These are phyloP conservation scores for Sander vitreus DNA, from an alignment of 2,113 vertebrate genomes.

Conservation along the genomic window DNA sequence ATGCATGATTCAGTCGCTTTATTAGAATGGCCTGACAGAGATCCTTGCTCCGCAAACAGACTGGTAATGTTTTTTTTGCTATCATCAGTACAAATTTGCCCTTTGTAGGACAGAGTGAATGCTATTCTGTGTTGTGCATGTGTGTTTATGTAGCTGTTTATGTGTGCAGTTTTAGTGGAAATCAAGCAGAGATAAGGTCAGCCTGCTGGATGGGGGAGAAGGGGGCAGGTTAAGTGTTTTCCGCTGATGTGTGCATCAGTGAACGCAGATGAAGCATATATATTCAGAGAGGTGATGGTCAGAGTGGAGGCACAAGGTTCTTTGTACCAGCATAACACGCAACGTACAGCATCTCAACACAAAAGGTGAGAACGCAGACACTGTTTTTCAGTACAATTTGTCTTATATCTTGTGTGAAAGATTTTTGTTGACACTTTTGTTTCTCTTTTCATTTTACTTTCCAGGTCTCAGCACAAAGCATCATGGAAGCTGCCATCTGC, in stretches of 20 bases:
- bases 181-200: slow-evolving; percentile 53
- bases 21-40: slow-evolving; percentile 66
- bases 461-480: slow-evolving; percentile 21
- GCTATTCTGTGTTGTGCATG: neutral
- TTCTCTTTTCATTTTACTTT: neutral
- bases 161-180: slow-evolving; percentile 49
- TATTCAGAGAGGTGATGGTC: slow-evolving; percentile 46
- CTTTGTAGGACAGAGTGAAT: slow-evolving; percentile 45
- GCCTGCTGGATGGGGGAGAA: slow-evolving; percentile 44
- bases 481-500: slow-evolving; percentile 83
- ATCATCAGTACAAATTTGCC: slow-evolving; percentile 60
- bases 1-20: slow-evolving; percentile 63
- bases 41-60: slow-evolving; percentile 52
- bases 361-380: slow-evolving; percentile 51
- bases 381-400: neutral
- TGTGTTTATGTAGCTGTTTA: neutral
- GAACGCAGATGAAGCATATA: slow-evolving; percentile 61
- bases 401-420: neutral
- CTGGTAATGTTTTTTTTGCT: slow-evolving; percentile 55
- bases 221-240: slow-evolving; percentile 70
- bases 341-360: slow-evolving; percentile 3
- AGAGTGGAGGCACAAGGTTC: slow-evolving; percentile 27
- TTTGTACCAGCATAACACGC: slow-evolving; percentile 5
- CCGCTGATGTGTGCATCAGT: slow-evolving; percentile 81
- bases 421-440: neutral